Evolutionary conservation across 1,140 invertebrate genomes (phyloP), one percentile per base, ranked within the genome.

Genomic region (Trypoxylus dichotomus): DNA sequence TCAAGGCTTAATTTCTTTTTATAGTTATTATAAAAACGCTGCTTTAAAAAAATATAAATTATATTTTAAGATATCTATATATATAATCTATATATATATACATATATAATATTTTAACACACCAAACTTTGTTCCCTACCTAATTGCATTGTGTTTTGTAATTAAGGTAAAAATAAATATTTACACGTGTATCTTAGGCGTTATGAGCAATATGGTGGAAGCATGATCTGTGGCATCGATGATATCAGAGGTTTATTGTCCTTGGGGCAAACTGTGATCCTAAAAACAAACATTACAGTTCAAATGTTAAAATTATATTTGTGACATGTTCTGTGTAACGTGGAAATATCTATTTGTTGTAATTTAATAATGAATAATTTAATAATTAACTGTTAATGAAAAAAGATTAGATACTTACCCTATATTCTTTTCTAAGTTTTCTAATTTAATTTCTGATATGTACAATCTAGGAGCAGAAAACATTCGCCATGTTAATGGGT

Each of bases 401-500:
- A n/a, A 74, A 74, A 19, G 3, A 43, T n/a, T 2, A 74, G 2
- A 32, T n/a, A 68, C 27, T 68, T 68, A 68, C 60, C 8, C 41
- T 60, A 75, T 27, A 42, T 74, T 74, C 73, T 11, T 74, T 85
- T 94, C 93, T 79, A 94, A 85, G n/a, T 89, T 91, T 76, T 93
- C 92, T 41, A 95, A 86, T 21, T 89, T 90, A n/a, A 95, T 84
- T 68, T 91, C 91, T 37, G 92, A 90, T 32, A 95, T 85, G 80
- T 92, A 93, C 43, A 93, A 90, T 75, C 90, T 90, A 0, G 94
- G 92, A 19, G 90, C 90, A 75, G 92, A 89, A 8, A 95, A 85
- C 5, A 95, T 85, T 76, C 94, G 88, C 94, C 94, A 96, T 0
- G 94, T 95, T 47, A 96, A 89, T 0, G 94, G 94, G 85, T 95